phyloP scores from a whole-genome alignment of 30 jellyfish, hydroid and myxozoan species.

The Aurelia aurita region DNA sequence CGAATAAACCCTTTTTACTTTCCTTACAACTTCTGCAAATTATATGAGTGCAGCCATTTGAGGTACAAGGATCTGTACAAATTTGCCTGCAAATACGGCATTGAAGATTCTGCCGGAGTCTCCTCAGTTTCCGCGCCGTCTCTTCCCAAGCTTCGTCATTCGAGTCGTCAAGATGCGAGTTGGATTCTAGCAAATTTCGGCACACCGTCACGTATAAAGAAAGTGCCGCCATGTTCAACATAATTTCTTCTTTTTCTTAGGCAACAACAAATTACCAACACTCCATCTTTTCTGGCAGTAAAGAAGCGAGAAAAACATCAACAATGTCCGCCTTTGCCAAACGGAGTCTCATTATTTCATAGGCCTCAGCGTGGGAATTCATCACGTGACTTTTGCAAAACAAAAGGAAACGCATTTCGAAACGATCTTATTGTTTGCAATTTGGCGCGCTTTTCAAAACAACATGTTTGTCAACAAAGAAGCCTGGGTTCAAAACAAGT shows the following conservation, averaged over 20 bases:
- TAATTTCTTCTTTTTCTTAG: too few relatives aligned
- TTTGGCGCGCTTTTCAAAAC: background rate
- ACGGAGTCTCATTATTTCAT: too few relatives aligned
- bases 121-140: constrained; percentile 59
- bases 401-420: too few relatives aligned
- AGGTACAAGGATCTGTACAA: constrained; percentile 64
- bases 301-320: too few relatives aligned
- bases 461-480: too few relatives aligned
- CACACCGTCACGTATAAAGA: constrained; percentile 41
- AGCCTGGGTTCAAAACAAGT: too few relatives aligned
- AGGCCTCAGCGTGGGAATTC: constrained; percentile 38
- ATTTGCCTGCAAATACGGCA: constrained; percentile 83
- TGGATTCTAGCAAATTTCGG: constrained; percentile 40
- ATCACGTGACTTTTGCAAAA: constrained; percentile 3
- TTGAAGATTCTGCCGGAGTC: constrained; percentile 68
- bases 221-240: constrained; percentile 43
- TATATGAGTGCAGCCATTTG: constrained; percentile 76
- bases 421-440: background rate
- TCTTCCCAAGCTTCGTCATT: constrained; percentile 52
- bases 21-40: constrained; percentile 77
- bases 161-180: constrained; percentile 32
- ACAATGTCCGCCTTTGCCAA: too few relatives aligned
- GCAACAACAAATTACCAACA: too few relatives aligned
- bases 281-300: too few relatives aligned
- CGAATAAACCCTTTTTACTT: constrained; percentile 4